Conservation (phyloP, 37 sponge, comb jelly and placozoan genomes). For the Aplysina aerophoba region DNA sequence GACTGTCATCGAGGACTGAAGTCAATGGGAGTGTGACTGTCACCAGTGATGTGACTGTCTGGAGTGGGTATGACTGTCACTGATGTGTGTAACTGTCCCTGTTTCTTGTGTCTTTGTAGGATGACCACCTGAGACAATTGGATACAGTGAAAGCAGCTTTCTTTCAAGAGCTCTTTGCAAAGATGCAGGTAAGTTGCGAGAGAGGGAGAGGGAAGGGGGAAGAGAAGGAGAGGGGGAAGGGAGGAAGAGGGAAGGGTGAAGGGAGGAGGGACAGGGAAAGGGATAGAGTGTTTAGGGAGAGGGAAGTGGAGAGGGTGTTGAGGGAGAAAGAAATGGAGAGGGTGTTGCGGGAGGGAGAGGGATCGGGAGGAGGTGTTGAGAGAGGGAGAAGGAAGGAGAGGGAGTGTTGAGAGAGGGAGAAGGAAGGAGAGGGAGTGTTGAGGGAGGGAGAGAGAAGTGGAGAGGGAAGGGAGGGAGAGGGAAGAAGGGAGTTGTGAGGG, state of each 20-base stretch:
- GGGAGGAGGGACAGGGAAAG: background rate
- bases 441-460: too few relatives aligned
- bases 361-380: background rate
- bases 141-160: conserved; percentile 58
- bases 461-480: too few relatives aligned
- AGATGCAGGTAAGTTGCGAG: conserved; percentile 32
- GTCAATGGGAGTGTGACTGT: too few relatives aligned
- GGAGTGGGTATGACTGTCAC: too few relatives aligned
- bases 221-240: background rate
- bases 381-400: background rate
- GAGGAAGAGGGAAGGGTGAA: background rate
- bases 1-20: too few relatives aligned
- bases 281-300: background rate
- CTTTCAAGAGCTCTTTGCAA: conserved; percentile 46
- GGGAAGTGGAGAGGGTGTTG: background rate
- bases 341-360: background rate
- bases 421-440: background rate
- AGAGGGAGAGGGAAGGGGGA: background rate
- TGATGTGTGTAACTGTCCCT: too few relatives aligned
- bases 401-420: background rate
- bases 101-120: background rate
- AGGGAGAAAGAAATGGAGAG: background rate
- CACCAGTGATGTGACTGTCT: too few relatives aligned
- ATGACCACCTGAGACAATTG: conserved; percentile 57
- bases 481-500: too few relatives aligned